These are phyloP conservation scores for Dendrocincla tyrannina DNA, from an alignment of 2,797 vertebrate species.

Conservation along the genomic window DNA sequence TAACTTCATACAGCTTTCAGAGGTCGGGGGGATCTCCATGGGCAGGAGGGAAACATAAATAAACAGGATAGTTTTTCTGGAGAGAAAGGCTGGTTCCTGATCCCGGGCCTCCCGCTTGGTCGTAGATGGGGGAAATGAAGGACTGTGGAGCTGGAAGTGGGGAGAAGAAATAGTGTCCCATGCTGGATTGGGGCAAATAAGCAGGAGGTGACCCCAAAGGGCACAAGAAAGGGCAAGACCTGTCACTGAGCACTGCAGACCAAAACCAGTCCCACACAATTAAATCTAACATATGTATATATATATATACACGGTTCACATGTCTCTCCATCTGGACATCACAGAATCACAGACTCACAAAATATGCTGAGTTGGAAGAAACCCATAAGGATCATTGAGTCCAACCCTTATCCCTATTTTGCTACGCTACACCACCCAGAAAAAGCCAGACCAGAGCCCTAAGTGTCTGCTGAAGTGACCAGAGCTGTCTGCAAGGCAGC, in stretches of 20 bases:
- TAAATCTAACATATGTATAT: background rate
- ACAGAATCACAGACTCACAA: background rate
- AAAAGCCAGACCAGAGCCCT: background rate
- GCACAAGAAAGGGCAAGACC: background rate
- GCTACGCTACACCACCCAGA: background rate
- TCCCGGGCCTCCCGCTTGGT: background rate
- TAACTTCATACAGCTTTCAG: slow-evolving; percentile 44
- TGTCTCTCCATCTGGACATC: background rate
- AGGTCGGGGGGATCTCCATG: background rate
- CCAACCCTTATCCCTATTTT: background rate
- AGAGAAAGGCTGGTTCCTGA: background rate
- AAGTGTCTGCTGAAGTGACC: background rate
- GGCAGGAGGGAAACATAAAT: background rate
- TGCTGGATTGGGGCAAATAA: background rate
- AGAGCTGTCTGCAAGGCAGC: background rate
- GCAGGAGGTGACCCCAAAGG: background rate
- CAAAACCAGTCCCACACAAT: accelerated
- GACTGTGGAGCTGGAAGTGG: background rate
- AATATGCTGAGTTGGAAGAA: background rate
- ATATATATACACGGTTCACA: background rate
- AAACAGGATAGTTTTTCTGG: background rate
- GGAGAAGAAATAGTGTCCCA: background rate
- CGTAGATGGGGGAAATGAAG: background rate
- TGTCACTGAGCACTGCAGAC: background rate
- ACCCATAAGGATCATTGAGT: background rate